Base-by-base conservation (phyloP, 2,797 vertebrate species). In the Enoplosus armatus region DNA sequence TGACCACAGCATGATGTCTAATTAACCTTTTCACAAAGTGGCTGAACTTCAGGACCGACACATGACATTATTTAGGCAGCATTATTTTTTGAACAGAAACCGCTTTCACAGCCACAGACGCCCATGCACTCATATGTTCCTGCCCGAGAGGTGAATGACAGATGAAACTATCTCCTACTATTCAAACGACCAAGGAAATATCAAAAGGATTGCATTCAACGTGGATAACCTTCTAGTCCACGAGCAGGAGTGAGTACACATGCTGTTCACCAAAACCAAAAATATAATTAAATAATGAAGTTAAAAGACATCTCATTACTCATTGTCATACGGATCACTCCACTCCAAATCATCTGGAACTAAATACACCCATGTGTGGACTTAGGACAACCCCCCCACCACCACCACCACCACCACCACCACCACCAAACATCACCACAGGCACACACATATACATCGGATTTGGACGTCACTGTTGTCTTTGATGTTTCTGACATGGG, bases 301-400 rank as follows among this genome's bases (percentile, higher is more conserved):
- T 43, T 61, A 62, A 87, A 77, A 82, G 75, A 66, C 67, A 72
- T 72, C 54, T 83, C 83, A 84, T 90, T 87, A 78, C 60, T 90
- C 84, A 82, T 70, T 59, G 81, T 91, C 87, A 83, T 89, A 88
- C 16, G 74, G 80, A 83, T 89, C 87, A 79, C 77, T 90, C 83
- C 62, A 67, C 83, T 79, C 39, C 72, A 84, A 83, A 89, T 91
- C 86, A 91, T 76, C 85, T 83, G 85, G 89, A 93, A 93, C 91
- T 89, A 93, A 94, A 85, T 63, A 69, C 63, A 80, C 72, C 86
- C 91, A 93, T 91, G 83, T 92, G 91, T 90, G 72, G 87, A 76
- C 65, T 65, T 47, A 7, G 6, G 48, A 61, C 47, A 63, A 51
- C 61, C n/a, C n/a, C n/a, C n/a, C n/a, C n/a, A n/a, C n/a, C n/a